A percentile compares a stretch with the other conserved stretches of the same genome.
Conservation (phyloP, 2,113 vertebrate species). For the Himantopus leucocephalus region DNA sequence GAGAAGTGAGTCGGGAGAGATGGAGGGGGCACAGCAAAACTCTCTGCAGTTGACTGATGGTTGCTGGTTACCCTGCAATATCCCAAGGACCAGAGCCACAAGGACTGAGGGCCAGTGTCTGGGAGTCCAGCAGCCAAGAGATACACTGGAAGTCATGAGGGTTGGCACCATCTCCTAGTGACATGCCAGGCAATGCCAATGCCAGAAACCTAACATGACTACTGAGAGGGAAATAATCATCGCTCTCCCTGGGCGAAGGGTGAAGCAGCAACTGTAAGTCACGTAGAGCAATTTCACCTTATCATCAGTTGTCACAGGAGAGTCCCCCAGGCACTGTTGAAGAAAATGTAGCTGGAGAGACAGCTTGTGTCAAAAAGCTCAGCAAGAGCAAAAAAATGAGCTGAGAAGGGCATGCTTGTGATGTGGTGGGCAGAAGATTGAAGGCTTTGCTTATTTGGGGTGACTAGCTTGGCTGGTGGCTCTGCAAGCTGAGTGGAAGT, state of each 20-base stretch:
- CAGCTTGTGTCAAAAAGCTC: neutral
- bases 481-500: neutral
- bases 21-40: neutral
- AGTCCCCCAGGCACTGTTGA: neutral
- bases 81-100: neutral
- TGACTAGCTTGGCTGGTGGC: neutral
- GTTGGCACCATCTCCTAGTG: neutral
- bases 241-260: neutral
- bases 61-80: neutral
- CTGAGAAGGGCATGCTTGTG: neutral
- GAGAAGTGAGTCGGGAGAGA: neutral
- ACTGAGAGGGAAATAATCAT: neutral
- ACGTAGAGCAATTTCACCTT: constrained; percentile 2
- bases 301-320: neutral
- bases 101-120: neutral
- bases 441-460: constrained; percentile 12
- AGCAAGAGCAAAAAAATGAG: neutral
- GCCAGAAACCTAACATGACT: neutral
- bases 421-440: neutral
- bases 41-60: neutral
- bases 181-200: neutral
- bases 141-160: neutral
- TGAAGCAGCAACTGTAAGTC: neutral
- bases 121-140: neutral
- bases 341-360: neutral